Conservation (phyloP, 2,888 invertebrate genomes). For the Scaptomyza polygonia region DNA sequence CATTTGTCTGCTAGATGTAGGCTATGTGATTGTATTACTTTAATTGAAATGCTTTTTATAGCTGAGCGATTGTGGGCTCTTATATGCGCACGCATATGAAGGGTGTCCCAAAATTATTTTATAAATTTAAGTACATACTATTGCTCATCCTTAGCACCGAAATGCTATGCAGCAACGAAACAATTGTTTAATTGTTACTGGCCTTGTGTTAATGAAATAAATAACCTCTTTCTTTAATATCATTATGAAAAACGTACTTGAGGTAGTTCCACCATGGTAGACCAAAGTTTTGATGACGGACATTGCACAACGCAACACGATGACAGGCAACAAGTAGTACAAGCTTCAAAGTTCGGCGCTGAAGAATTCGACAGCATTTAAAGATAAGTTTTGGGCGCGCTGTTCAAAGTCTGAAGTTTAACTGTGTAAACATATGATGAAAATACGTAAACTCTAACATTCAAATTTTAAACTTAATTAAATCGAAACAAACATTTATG, state of each 20-base stretch:
- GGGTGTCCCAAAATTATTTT: too few species aligned
- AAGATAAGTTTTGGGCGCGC: slow-evolving; percentile 10
- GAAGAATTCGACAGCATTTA: slow-evolving; percentile 17
- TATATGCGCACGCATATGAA: not conserved
- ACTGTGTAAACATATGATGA: too few species aligned
- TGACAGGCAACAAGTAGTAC: not conserved
- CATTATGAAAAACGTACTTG: not conserved
- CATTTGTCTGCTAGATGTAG: not conserved
- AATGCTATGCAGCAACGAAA: slow-evolving; percentile 17
- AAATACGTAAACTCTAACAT: too few species aligned
- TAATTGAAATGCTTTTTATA: not conserved
- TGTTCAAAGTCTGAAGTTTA: slow-evolving; percentile 1
- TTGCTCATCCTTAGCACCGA: slow-evolving; percentile 5
- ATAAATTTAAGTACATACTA: not conserved
- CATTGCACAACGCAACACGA: not conserved
- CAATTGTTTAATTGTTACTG: slow-evolving; percentile 16
- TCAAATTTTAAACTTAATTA: too few species aligned
- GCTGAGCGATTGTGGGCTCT: not conserved
- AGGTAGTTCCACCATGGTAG: not conserved
- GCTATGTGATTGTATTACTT: not conserved
- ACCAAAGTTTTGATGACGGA: too few species aligned
- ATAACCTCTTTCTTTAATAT: slow-evolving; percentile 1
- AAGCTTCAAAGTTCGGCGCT: slow-evolving; percentile 5
- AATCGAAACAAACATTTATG: too few species aligned
- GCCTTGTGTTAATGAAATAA: not conserved